Base-by-base conservation (phyloP, 2,797 vertebrate species). In the Triplophysa yarkandensis region DNA sequence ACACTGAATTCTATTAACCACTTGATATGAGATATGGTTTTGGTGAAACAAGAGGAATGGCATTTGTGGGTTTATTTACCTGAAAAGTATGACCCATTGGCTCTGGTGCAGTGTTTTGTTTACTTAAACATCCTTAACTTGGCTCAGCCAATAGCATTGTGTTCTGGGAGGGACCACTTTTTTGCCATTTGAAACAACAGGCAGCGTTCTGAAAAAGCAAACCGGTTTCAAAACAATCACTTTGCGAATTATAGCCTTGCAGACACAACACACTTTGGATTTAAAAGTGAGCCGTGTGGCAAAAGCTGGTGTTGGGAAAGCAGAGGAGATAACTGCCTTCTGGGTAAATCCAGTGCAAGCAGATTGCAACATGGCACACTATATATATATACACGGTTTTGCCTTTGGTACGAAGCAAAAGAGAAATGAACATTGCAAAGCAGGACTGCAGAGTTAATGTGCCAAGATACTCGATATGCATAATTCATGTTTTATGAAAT, bases 401-500 rank as follows among this genome's bases (percentile, higher is more conserved):
- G 41, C 68, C 39, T 54, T 44, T n/a, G 14, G 48, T 32, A 19
- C 4, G 9, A 4, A 23, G 8, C 27, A 64, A 27, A 54, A 54
- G 48, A 73, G 50, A 14, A 69, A 25, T 52, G 65, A 23, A 19
- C 55, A 61, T 69, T 62, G 44, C 55, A 63, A 54, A 30, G 74
- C 66, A 55, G 57, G n/a, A 46, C 34, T 68, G 46, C 66, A 19
- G 14, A 63, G 32, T 63, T 68, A 41, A 62, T 76, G 66, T 55
- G 4, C 25, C 39, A 34, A 34, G 67, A 43, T 44, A 55, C 48
- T 32, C 34, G 19, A 55, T 63, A 69, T 76, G 21, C 74, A 74
- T 74, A 66, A 66, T 74, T 74, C 71, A 74, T 74, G 39, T 66
- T 72, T 74, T 66, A 66, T 74, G 16, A 58, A 66, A 27, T 57